These are phyloP conservation scores for Troilus luridus DNA, from an alignment of 2,888 invertebrate species.

Conservation along the genomic window DNA sequence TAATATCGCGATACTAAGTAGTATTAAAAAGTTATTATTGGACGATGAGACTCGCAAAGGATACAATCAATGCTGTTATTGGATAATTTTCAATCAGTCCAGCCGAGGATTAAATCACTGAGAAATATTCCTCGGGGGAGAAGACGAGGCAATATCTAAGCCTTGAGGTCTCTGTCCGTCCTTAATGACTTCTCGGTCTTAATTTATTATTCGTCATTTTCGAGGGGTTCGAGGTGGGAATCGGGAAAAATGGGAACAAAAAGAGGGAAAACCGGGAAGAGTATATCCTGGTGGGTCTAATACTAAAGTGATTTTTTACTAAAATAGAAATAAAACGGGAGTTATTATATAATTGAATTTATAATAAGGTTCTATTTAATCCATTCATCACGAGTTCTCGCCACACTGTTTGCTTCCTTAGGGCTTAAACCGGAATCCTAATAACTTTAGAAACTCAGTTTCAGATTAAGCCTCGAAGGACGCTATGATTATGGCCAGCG, in stretches of 20 bases:
- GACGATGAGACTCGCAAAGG: not conserved
- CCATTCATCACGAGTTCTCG: too few species aligned
- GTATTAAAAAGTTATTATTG: not conserved
- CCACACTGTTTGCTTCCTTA: too few species aligned
- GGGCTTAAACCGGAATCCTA: too few species aligned
- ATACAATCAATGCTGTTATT: not conserved
- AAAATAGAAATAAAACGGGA: too few species aligned
- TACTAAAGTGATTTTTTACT: too few species aligned
- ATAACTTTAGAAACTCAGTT: too few species aligned
- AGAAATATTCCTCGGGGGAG: not conserved
- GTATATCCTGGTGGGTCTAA: too few species aligned
- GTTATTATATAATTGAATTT: too few species aligned
- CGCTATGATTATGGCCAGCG: too few species aligned
- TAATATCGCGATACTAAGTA: not conserved
- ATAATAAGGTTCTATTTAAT: too few species aligned
- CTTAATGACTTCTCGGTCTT: slow-evolving; percentile 18
- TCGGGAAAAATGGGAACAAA: not conserved
- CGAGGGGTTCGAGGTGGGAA: not conserved
- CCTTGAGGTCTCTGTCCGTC: not conserved
- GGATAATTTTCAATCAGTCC: not conserved
- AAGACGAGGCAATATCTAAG: not conserved
- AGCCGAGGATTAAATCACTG: not conserved
- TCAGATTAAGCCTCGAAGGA: too few species aligned
- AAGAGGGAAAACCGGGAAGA: not conserved
- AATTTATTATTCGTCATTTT: slow-evolving; percentile 16